Evolutionary conservation across 2,113 vertebrate genomes (phyloP).

Genomic region (Tetraodon nigroviridis): DNA sequence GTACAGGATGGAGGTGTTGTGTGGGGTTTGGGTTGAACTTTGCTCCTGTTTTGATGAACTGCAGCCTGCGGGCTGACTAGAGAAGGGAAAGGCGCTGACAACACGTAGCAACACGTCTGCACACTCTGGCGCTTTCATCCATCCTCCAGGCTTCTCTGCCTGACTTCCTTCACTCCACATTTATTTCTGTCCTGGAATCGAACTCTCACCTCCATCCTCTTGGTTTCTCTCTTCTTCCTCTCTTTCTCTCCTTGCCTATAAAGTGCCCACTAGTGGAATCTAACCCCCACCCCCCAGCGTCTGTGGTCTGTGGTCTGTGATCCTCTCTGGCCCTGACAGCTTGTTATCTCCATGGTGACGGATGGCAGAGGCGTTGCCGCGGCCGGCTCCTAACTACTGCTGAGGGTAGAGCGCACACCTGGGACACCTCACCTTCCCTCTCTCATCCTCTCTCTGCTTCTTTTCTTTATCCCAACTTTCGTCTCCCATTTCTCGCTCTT

Average conservation of each 20-base stretch:
- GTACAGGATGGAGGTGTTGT: too few species aligned
- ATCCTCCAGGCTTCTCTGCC: too few species aligned
- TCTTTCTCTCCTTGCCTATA: background rate
- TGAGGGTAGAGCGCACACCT: conserved; percentile 59
- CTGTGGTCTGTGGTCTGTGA: too few species aligned
- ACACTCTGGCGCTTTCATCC: too few species aligned
- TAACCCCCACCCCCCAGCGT: conserved; percentile 8
- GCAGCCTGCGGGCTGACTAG: conserved; percentile 5
- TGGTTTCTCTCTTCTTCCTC: background rate
- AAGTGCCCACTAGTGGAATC: conserved; percentile 4
- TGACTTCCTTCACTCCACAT: too few species aligned
- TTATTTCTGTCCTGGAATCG: too few species aligned
- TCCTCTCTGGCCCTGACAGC: conserved; percentile 55
- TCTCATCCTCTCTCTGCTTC: conserved; percentile 27
- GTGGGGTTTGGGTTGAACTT: too few species aligned
- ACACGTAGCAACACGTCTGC: background rate
- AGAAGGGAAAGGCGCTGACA: conserved; percentile 16
- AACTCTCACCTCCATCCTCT: background rate
- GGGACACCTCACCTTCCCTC: conserved; percentile 55
- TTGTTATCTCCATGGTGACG: conserved; percentile 72
- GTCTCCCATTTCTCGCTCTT: background rate
- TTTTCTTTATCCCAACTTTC: background rate
- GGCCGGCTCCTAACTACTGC: conserved; percentile 58
- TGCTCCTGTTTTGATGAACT: too few species aligned
- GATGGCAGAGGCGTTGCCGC: conserved; percentile 59